Percentiles rank a stretch among this genome's conserved stretches.
Conservation (phyloP, 1,140 invertebrate species). For the Lysiphlebus fabarum region DNA sequence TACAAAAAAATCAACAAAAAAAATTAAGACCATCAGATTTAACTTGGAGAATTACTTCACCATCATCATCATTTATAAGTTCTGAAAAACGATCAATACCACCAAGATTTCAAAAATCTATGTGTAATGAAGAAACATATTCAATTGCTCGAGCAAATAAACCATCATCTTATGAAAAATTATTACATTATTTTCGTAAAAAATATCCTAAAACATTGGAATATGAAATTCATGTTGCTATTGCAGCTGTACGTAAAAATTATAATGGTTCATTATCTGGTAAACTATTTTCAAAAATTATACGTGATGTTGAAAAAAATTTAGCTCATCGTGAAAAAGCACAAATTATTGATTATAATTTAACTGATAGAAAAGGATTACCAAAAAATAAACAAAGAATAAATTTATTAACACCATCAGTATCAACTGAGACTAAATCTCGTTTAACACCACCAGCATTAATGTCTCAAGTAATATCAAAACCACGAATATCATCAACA, state of each 20-base stretch:
- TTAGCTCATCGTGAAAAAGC: not conserved
- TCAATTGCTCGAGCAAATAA: too few relatives aligned
- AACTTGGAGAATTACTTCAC: too few relatives aligned
- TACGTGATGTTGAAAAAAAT: conserved; percentile 7
- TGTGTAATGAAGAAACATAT: too few relatives aligned
- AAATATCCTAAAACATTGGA: conserved; percentile 27
- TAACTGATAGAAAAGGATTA: not conserved
- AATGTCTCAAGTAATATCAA: too few relatives aligned
- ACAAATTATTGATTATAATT: not conserved
- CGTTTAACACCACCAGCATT: too few relatives aligned
- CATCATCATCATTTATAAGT: too few relatives aligned
- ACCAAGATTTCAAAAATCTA: too few relatives aligned
- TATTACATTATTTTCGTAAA: conserved; percentile 23
- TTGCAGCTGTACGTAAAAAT: conserved; percentile 28
- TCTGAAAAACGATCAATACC: too few relatives aligned
- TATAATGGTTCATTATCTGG: conserved; percentile 29
- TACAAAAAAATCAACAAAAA: too few relatives aligned
- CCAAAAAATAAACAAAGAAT: conserved; percentile 1
- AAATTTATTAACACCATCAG: too few relatives aligned
- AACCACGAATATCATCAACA: not conserved
- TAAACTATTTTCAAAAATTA: conserved; percentile 21
- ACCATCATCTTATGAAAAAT: conserved; percentile 9
- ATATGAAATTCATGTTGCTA: conserved; percentile 32
- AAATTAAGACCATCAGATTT: too few relatives aligned
- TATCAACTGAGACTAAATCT: too few relatives aligned